These are phyloP conservation scores for Drosophila carrolli DNA, from an alignment of 1,140 invertebrate species.

Conservation along the genomic window DNA sequence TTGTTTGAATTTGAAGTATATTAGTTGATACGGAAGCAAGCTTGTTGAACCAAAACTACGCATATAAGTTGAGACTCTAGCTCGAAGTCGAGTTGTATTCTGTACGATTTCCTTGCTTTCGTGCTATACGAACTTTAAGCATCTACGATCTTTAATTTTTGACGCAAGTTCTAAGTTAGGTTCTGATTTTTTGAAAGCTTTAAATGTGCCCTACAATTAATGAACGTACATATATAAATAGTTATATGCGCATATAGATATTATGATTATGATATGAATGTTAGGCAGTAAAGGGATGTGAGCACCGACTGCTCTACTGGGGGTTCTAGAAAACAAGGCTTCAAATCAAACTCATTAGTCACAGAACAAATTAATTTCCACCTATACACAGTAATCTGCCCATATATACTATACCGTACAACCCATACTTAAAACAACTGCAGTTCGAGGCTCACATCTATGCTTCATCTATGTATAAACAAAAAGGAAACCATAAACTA, in stretches of 20 bases:
- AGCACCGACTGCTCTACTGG: neutral
- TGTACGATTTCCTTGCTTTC: constrained; percentile 16
- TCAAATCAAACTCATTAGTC: constrained; percentile 7
- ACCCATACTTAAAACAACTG: constrained; percentile 7
- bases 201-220: constrained; percentile 78
- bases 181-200: constrained; percentile 76
- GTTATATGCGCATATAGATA: neutral
- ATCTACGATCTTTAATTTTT: constrained; percentile 15
- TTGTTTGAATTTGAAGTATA: constrained; percentile 47
- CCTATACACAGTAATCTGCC: constrained; percentile 3
- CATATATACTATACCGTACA: constrained; percentile 1
- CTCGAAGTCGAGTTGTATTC: constrained; percentile 41
- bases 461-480: constrained; percentile 45
- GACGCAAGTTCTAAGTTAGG: constrained; percentile 36
- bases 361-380: constrained; percentile 11
- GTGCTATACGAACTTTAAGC: constrained; percentile 16
- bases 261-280: constrained; percentile 23
- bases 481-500: constrained; percentile 47
- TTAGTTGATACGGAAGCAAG: constrained; percentile 61
- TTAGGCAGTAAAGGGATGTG: constrained; percentile 13
- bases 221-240: constrained; percentile 9
- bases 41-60: constrained; percentile 79
- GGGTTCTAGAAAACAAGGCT: neutral
- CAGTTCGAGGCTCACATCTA: constrained; percentile 15
- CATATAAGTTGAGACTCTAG: constrained; percentile 59